A percentile compares a stretch with the other conserved stretches of the same genome.
Evolutionary conservation across 2,113 vertebrate genomes (phyloP).

Genomic region (Callorhinus ursinus): DNA sequence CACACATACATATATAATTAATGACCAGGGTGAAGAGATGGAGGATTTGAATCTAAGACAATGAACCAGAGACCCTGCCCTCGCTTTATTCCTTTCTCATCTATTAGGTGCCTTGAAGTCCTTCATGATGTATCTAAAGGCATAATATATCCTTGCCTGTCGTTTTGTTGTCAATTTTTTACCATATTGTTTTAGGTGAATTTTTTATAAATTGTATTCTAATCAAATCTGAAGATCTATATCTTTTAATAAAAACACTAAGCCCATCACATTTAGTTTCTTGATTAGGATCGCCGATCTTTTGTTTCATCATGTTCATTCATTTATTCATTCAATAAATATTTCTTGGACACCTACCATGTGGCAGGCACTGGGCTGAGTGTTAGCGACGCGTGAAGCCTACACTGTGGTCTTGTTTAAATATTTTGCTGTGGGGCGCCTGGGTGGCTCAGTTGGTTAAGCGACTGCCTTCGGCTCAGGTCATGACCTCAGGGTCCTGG

Average conservation of each 20-base stretch:
- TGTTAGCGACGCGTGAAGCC: background rate
- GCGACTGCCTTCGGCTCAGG: no score
- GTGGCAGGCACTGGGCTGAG: background rate
- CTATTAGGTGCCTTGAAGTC: background rate
- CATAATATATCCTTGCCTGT: background rate
- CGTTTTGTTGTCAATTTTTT: background rate
- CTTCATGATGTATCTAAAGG: background rate
- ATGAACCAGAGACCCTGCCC: background rate
- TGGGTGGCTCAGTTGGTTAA: no score
- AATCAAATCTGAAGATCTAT: background rate
- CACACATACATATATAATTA: background rate
- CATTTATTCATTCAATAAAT: background rate
- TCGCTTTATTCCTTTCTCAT: background rate
- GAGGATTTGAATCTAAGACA: background rate
- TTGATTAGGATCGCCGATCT: background rate
- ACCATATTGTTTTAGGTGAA: conserved; percentile 2
- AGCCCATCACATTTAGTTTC: background rate
- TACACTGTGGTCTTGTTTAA: background rate
- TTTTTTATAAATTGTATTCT: conserved; percentile 7
- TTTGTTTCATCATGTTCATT: background rate
- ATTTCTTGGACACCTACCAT: background rate
- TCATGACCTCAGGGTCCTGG: no score
- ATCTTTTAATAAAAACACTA: conserved; percentile 3
- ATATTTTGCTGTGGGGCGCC: conserved; percentile 1
- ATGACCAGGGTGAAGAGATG: background rate